phyloP scores from a whole-genome alignment of 2,888 invertebrate species.

The Leistus spinibarbis region DNA sequence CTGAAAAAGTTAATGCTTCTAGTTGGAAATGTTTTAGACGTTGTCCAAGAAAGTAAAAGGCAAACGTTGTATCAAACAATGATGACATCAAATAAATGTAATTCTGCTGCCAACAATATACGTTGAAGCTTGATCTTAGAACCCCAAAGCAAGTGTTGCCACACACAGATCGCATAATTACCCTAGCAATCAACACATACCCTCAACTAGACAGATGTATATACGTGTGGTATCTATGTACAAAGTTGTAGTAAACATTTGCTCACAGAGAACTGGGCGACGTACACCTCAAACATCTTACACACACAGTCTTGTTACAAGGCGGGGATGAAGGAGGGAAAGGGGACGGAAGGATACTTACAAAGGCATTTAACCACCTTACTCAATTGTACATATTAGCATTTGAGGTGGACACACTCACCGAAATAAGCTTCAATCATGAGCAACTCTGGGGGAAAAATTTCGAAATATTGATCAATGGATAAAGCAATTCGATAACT shows the following conservation, averaged over 20 bases:
- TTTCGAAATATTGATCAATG: conserved; percentile 26
- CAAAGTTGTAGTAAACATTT: neutral
- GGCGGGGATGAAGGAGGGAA: neutral
- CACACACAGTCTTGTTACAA: neutral
- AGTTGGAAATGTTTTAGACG: too few relatives aligned
- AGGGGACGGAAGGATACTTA: neutral
- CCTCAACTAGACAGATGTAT: neutral
- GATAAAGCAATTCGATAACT: conserved; percentile 29
- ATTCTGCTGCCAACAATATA: too few relatives aligned
- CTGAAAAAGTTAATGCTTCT: too few relatives aligned
- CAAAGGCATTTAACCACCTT: neutral
- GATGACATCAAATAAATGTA: too few relatives aligned
- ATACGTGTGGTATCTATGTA: neutral
- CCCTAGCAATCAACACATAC: neutral
- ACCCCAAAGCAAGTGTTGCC: neutral
- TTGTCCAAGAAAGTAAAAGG: too few relatives aligned
- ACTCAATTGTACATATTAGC: neutral
- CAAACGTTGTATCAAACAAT: too few relatives aligned
- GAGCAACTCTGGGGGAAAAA: too few relatives aligned
- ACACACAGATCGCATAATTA: conserved; percentile 8
- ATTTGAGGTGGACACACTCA: neutral
- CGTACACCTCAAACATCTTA: neutral
- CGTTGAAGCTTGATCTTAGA: neutral
- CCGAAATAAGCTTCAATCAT: too few relatives aligned
- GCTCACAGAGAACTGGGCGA: neutral